phyloP scores from a whole-genome alignment of 2,113 vertebrate species.

The Vidua chalybeata region DNA sequence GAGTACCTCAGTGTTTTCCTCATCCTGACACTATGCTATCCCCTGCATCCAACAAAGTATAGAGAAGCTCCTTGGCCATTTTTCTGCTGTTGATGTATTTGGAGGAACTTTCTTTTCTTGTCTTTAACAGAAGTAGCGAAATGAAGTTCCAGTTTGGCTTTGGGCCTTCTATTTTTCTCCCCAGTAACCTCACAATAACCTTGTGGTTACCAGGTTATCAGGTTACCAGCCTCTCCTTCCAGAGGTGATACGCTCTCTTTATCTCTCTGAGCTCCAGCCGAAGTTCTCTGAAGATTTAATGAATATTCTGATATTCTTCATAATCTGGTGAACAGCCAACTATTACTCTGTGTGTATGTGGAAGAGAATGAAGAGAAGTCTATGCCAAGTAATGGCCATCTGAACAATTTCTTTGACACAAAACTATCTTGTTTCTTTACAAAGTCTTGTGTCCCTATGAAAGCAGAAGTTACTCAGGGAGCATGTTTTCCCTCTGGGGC shows the following conservation, averaged over 20 bases:
- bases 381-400: not conserved
- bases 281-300: not conserved
- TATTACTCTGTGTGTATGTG: not conserved
- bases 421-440: not conserved
- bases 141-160: not conserved
- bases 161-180: not conserved
- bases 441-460: not conserved
- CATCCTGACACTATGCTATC: not conserved
- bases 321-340: not conserved
- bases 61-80: not conserved
- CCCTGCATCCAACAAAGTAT: not conserved
- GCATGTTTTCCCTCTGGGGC: not conserved
- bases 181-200: not conserved
- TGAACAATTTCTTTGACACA: constrained; percentile 2
- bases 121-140: not conserved
- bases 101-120: not conserved
- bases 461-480: not conserved
- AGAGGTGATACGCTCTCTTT: not conserved
- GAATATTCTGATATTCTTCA: not conserved
- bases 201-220: not conserved
- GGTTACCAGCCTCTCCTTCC: not conserved
- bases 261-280: not conserved
- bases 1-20: not conserved
- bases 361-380: not conserved
- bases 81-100: not conserved